Evolutionary conservation across 2,797 vertebrate genomes (phyloP).

Genomic region (Lepus oiostolus): DNA sequence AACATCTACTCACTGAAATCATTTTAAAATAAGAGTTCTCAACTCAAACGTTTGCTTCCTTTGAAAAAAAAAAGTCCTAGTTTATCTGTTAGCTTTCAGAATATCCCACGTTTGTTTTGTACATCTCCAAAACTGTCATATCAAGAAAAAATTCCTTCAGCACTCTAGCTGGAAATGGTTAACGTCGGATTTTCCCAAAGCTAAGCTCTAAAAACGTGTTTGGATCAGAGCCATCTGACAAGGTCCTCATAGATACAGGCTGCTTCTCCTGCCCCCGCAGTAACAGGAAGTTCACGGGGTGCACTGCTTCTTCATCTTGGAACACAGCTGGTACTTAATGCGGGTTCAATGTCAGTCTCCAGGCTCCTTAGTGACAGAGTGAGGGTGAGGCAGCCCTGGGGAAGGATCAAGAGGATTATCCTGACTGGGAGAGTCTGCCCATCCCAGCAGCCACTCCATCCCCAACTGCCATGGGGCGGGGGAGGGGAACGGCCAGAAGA

Average conservation of each 20-base stretch:
- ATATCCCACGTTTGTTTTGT: slow-evolving; percentile 30
- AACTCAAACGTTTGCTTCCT: slow-evolving; percentile 9
- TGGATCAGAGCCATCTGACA: slow-evolving; percentile 25
- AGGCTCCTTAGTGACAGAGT: neutral
- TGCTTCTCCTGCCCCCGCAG: neutral
- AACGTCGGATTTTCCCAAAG: slow-evolving; percentile 29
- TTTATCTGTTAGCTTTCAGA: slow-evolving; percentile 42
- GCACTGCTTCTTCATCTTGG: neutral
- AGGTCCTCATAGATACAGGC: neutral
- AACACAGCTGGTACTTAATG: slow-evolving; percentile 29
- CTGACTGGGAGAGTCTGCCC: neutral
- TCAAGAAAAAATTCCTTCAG: slow-evolving; percentile 15
- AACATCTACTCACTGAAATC: neutral
- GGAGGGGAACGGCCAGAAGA: neutral
- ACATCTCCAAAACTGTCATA: slow-evolving; percentile 17
- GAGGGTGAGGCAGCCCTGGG: neutral
- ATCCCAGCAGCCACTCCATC: neutral
- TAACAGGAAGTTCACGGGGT: neutral
- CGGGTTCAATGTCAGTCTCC: neutral
- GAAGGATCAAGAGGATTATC: neutral
- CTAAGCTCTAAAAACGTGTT: neutral
- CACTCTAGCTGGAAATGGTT: neutral
- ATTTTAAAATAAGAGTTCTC: slow-evolving; percentile 46
- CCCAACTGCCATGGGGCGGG: neutral
- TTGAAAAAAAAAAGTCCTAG: neutral